Evolutionary conservation across 2,113 vertebrate genomes (phyloP), one percentile per base, ranked within the genome.

Genomic region (Micronycteris hirsuta): DNA sequence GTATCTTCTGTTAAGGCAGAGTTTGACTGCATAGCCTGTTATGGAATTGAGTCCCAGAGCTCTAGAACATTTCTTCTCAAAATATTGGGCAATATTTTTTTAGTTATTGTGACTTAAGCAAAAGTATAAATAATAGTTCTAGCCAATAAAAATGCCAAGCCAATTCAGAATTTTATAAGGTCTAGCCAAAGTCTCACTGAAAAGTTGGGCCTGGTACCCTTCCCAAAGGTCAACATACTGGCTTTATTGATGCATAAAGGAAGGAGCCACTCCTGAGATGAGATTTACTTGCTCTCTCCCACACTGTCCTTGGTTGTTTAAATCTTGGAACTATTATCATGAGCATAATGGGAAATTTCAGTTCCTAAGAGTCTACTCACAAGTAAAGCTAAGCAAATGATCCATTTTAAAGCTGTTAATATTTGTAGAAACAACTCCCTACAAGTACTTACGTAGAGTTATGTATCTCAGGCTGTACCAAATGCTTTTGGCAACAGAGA

Each of bases 361-460:
- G 36, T 36, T 97, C 45, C 58, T 78, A 90, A 67, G 80, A 70
- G 24, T 91, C 73, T 93, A 89, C 76, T 96, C 74, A 90, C 11
- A 61, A 93, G 43, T 86, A 95, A 97, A 13, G 47, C 70, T 88
- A 47, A 97, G 41, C 63, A 95, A 93, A 90, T 93, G 24, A 95
- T 96, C 76, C 78, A 93, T 89, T 93, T 95, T 95, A 77, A 49
- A 89, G 68, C 13, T 89, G 56, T 86, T 89, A 95, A 93, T 93
- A 36, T 96, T 96, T 97, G 41, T 93, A 49, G n/a, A 96, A 97
- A 95, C 81, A 87, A 16, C 58, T 94, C 41, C 76, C 84, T 93
- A 81, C 43, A 95, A 92, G 43, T 81, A 93, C 68, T 96, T 58
- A 67, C 83, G n/a, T 76, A 41, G 74, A 92, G 56, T 81, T 54